Evolutionary conservation across 2,888 invertebrate genomes (phyloP).

Genomic region (Ormyrus labotus): DNA sequence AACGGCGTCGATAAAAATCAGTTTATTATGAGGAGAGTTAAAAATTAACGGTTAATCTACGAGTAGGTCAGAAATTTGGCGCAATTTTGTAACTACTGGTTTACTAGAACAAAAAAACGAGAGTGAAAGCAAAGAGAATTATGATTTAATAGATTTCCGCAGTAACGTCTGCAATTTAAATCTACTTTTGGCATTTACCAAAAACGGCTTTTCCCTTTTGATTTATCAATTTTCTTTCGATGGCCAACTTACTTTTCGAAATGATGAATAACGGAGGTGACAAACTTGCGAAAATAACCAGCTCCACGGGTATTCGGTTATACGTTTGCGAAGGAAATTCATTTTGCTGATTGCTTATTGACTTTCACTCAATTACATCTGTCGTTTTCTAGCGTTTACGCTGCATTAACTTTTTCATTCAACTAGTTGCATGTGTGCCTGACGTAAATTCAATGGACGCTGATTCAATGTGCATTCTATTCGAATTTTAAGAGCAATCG

Average conservation of each 20-base stretch:
- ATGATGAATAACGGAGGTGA: neutral
- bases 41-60: no score
- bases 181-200: no score
- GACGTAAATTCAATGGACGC: conserved; percentile 36
- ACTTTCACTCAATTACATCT: conserved; percentile 43
- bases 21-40: no score
- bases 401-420: conserved; percentile 47
- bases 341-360: conserved; percentile 49
- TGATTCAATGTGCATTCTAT: conserved; percentile 13
- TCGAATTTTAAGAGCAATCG: conserved; percentile 39
- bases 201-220: no score
- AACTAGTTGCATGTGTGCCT: conserved; percentile 29
- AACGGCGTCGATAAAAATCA: no score
- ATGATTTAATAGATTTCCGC: no score
- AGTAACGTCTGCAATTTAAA: no score
- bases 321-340: conserved; percentile 15
- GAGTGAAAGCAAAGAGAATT: neutral
- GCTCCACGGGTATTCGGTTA: neutral
- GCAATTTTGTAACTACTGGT: no score
- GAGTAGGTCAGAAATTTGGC: no score
- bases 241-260: neutral
- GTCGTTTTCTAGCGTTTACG: conserved; percentile 43
- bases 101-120: neutral
- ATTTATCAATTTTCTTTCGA: neutral
- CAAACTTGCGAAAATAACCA: no score